Percentiles rank a stretch among this genome's conserved stretches.
phyloP scores from a whole-genome alignment of 2,888 invertebrate species.

The Boloria euphrosyne region DNA sequence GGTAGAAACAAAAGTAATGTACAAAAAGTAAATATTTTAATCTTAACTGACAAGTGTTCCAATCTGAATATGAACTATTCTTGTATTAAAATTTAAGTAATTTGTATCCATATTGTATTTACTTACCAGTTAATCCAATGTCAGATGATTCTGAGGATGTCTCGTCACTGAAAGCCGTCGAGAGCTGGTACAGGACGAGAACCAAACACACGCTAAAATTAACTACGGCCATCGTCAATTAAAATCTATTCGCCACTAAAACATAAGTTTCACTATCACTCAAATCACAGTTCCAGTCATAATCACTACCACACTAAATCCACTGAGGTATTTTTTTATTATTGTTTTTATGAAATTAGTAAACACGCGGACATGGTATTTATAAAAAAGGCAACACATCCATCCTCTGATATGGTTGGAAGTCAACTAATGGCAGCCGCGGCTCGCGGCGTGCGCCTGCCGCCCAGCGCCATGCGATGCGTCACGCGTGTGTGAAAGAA shows the following conservation, averaged over 20 bases:
- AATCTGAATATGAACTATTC: no score
- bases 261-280: slow-evolving; percentile 60
- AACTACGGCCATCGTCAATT: slow-evolving; percentile 72
- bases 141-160: slow-evolving; percentile 69
- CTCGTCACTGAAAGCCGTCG: slow-evolving; percentile 63
- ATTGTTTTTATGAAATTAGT: slow-evolving; percentile 29
- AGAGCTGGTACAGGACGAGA: slow-evolving; percentile 67
- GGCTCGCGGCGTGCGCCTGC: slow-evolving; percentile 25
- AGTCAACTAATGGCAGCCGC: slow-evolving; percentile 33
- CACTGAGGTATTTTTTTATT: slow-evolving; percentile 27
- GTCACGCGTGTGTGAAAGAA: slow-evolving; percentile 49
- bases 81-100: background rate
- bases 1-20: no score
- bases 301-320: slow-evolving; percentile 45
- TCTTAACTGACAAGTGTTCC: no score
- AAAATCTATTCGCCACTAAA: slow-evolving; percentile 58
- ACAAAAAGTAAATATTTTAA: no score
- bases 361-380: slow-evolving; percentile 58
- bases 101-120: background rate
- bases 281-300: slow-evolving; percentile 50
- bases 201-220: slow-evolving; percentile 73
- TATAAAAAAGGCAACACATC: slow-evolving; percentile 38
- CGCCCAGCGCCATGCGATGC: slow-evolving; percentile 35
- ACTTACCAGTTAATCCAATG: slow-evolving; percentile 65
- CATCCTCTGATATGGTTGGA: slow-evolving; percentile 17